Base-by-base conservation (phyloP, 2,888 invertebrate genomes). In the Aethes cnicana region DNA sequence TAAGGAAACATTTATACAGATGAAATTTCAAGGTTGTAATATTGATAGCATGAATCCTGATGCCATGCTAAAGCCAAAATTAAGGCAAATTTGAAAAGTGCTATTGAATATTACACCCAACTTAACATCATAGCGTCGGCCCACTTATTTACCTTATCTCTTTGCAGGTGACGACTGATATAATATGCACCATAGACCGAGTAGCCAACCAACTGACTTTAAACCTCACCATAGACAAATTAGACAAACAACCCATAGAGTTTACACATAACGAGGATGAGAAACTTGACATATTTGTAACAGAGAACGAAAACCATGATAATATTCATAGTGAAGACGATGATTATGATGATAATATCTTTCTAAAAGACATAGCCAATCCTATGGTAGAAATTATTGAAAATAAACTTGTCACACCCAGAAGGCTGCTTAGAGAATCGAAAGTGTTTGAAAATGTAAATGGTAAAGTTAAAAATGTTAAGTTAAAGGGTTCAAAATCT, bases 111-210 rank as follows among this genome's bases (percentile, higher is more conserved):
- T n/a, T n/a, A n/a, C n/a, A n/a, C n/a, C n/a, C n/a, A n/a, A n/a
- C n/a, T n/a, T n/a, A n/a, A n/a, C n/a, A n/a, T n/a, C n/a, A n/a
- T n/a, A n/a, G n/a, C n/a, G n/a, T n/a, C n/a, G n/a, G n/a, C n/a
- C n/a, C n/a, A n/a, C n/a, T n/a, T n/a, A n/a, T n/a, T n/a, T n/a
- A n/a, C n/a, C n/a, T 16, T 16, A 17, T 9, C n/a, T 8, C 23
- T 28, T 36, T 25, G 1, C 52, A 52, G 52, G n/a, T 52, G 46
- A 46, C 52, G 18, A 46, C 46, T n/a, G 46, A 52, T n/a, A 9
- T 32, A 14, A 39, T 52, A 16, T 37, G 44, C 4, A 46, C 52
- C 17, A 46, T 52, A 46, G 52, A 52, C 33, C 11, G 52, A 7
- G 46, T 39, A 46, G 20, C 52, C n/a, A 44, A 46, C 20, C 52